Base-by-base conservation (phyloP, 2,888 invertebrate species). In the Caenorhabditis sp. region DNA sequence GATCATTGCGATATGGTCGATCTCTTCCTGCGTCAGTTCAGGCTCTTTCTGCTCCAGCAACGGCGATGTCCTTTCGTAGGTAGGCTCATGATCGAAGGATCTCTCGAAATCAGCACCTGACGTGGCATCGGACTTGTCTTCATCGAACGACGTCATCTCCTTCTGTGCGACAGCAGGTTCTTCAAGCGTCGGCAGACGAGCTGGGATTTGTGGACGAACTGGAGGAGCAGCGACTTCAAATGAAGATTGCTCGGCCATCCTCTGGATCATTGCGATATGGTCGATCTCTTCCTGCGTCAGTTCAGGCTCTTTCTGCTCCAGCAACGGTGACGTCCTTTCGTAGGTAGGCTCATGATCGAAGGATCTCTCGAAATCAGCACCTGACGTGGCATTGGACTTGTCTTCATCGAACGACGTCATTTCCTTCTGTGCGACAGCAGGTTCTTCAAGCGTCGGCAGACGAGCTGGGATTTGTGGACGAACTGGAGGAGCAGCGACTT, bases 231-330 rank as follows among this genome's bases (percentile, higher is more conserved):
- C 5, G n/a, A n/a, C n/a, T n/a, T 75, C 70, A 56, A 75, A 61
- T 17, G 71, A 63, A 9, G 52, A 62, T 22, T 66, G 63, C 27
- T 75, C 53, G n/a, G 75, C 68, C 15, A 75, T 32, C 59, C 65
- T 74, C 26, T 70, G 70, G 27, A 75, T 75, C 50, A 61, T 55
- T 1, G 71, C 75, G 39, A 79, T 79, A 45, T 79, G 79, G 20
- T 75, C 77, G 26, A 77, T 46, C 26, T 77, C 72, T 45, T 71
- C 61, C 35, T 72, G 59, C 3, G 65, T 72, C 41, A 77, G 56
- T 39, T 43, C 39, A 8, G 41, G 55, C 41, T 41, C 24, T 30
- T 39, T 61, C 26, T 8, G 2, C n/a, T 52, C 41, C 8, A 22
- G 9, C 9, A 46, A 22, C 11, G 61, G 35, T 9, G n/a, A n/a